Base-by-base conservation (phyloP, 1,140 invertebrate species). In the Ceratina australensis region DNA sequence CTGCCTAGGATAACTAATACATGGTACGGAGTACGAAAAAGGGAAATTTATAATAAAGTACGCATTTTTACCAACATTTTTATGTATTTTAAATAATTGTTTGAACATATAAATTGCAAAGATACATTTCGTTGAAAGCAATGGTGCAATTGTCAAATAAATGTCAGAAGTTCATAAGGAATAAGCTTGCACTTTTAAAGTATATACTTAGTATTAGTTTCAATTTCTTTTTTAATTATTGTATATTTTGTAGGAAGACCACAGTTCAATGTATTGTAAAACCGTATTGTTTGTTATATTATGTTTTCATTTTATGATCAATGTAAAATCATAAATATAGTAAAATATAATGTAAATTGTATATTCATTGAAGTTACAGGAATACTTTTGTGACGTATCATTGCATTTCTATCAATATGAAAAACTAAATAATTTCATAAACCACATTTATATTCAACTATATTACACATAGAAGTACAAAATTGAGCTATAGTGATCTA, bases 401-500 rank as follows among this genome's bases (percentile, higher is more conserved):
- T 49, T 52, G 20, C 16, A 50, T 5, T 76, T 65, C 13, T 10
- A 49, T 16, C 22, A n/a, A 47, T 72, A n/a, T 49, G 1, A 2
- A 65, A 52, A 26, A n/a, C 8, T 28, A 5, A 42, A 22, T 26
- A 42, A 16, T 8, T 54, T 60, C 42, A 60, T 26, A 77, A 60
- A 24, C 16, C 0, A n/a, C 66, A n/a, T 42, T 69, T 71, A 47
- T 73, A 72, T 78, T 47, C 16, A 78, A 52, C 64, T 59, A 65
- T 24, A 57, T 54, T 83, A 81, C 64, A 74, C 65, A 61, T 71
- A 56, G 57, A 50, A 54, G 56, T 26, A 54, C 79, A 73, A 33
- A 33, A 63, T 22, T 61, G 61, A 85, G 88, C 92, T 91, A 94
- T 69, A 93, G 91, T n/a, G 93, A 91, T 89, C 94, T 93, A 59